Conservation (phyloP, 1,140 invertebrate species). For the Brachionus manjavacas region DNA sequence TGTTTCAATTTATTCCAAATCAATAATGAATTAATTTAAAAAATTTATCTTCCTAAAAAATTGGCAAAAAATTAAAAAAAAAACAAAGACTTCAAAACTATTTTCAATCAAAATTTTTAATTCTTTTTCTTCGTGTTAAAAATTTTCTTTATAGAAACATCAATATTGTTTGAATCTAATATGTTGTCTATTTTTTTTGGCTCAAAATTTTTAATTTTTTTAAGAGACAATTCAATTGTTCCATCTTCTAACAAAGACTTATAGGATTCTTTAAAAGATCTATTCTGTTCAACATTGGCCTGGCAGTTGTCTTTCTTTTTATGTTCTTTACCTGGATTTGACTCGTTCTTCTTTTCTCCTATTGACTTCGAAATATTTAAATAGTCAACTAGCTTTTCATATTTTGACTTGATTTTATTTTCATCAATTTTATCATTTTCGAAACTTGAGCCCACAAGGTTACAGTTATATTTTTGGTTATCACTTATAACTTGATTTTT, state of each 20-base stretch:
- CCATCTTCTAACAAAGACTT: neutral
- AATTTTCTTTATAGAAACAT: neutral
- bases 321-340: neutral
- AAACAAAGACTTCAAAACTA: neutral
- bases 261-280: neutral
- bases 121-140: neutral
- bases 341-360: neutral
- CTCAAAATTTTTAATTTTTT: neutral
- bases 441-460: neutral
- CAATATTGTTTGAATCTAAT: neutral
- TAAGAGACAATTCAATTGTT: neutral
- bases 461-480: neutral
- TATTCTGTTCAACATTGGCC: neutral
- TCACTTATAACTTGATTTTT: neutral
- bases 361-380: neutral
- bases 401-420: neutral
- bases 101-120: neutral
- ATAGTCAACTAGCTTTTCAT: neutral
- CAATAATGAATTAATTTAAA: neutral
- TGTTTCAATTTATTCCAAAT: neutral
- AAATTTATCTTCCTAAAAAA: neutral
- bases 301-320: neutral
- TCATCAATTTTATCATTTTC: neutral
- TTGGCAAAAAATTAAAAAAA: neutral
- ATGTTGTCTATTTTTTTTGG: neutral